Evolutionary conservation across 2,113 vertebrate genomes (phyloP).

Genomic region (Hemicordylus capensis): DNA sequence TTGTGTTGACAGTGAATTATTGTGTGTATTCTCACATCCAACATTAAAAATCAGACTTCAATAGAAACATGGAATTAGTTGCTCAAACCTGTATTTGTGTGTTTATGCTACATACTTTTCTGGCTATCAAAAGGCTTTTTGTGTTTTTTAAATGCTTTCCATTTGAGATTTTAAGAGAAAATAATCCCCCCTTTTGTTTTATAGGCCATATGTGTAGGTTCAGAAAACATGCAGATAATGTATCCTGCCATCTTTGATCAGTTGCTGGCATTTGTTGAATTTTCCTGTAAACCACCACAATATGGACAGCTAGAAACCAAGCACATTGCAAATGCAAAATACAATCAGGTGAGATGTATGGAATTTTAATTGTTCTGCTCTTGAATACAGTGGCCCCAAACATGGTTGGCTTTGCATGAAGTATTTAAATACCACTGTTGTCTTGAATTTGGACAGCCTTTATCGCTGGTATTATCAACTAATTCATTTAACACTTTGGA

Average conservation of each 20-base stretch:
- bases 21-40: too few species aligned
- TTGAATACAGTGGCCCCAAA: constrained; percentile 24
- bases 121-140: not conserved
- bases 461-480: constrained; percentile 32
- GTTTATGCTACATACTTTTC: not conserved
- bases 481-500: constrained; percentile 7
- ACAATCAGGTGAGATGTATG: constrained; percentile 90
- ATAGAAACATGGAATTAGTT: not conserved
- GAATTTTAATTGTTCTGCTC: constrained; percentile 41
- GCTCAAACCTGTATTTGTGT: not conserved
- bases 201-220: constrained; percentile 95
- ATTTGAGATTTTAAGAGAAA: constrained; percentile 13
- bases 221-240: constrained; percentile 98
- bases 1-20: not conserved
- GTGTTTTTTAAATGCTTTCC: not conserved
- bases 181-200: constrained; percentile 34
- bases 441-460: constrained; percentile 29
- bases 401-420: constrained; percentile 20
- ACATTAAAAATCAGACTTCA: not conserved
- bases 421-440: constrained; percentile 27
- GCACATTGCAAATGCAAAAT: constrained; percentile 98
- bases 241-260: constrained; percentile 98
- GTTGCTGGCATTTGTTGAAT: constrained; percentile 95
- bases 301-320: constrained; percentile 98
- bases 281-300: constrained; percentile 97